Evolutionary conservation across 1,140 invertebrate species (phyloP).

Genomic region (Leptopilina boulardi): DNA sequence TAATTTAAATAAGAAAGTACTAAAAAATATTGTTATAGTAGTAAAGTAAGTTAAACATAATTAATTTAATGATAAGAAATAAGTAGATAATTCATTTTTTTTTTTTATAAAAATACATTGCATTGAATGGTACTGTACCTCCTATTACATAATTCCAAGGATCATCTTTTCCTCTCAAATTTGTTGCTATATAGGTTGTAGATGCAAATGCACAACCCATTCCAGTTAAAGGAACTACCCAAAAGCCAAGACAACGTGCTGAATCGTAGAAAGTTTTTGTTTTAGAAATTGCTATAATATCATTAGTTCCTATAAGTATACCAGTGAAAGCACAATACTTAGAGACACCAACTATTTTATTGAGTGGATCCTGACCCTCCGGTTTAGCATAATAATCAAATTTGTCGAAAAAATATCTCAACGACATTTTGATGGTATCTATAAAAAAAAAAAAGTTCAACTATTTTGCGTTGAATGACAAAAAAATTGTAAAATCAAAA

Average conservation of each 20-base stretch:
- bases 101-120: too few relatives aligned
- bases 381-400: slow-evolving; percentile 82
- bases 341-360: slow-evolving; percentile 79
- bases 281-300: slow-evolving; percentile 79
- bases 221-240: slow-evolving; percentile 78
- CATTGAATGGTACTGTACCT: slow-evolving; percentile 51
- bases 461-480: too few relatives aligned
- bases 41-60: too few relatives aligned
- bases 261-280: slow-evolving; percentile 76
- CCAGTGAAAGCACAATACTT: slow-evolving; percentile 78
- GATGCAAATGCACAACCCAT: slow-evolving; percentile 81
- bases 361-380: slow-evolving; percentile 81
- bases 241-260: slow-evolving; percentile 75
- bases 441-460: too few relatives aligned
- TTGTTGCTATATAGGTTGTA: slow-evolving; percentile 78
- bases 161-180: slow-evolving; percentile 82
- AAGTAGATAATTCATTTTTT: too few relatives aligned
- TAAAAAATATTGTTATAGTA: too few relatives aligned
- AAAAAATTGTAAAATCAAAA: too few relatives aligned
- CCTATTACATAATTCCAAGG: slow-evolving; percentile 64
- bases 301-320: slow-evolving; percentile 69
- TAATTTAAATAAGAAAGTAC: too few relatives aligned
- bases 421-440: slow-evolving; percentile 35
- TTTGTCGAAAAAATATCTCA: neutral
- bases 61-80: too few relatives aligned